Evolutionary conservation across 1,140 invertebrate genomes (phyloP), one percentile per base, ranked within the genome.

Genomic region (Planococcus citri): DNA sequence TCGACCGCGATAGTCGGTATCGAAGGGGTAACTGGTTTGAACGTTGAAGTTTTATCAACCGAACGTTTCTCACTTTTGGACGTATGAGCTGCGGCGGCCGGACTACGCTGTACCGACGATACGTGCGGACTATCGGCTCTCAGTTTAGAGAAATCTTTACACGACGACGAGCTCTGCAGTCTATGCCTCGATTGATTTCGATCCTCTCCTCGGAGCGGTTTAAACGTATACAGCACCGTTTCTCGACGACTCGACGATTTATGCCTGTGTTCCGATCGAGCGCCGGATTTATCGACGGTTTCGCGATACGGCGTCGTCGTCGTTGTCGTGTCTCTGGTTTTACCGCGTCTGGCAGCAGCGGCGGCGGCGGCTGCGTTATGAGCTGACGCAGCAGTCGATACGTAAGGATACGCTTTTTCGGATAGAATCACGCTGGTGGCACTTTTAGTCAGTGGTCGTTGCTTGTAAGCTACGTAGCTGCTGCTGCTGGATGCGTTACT

Each of bases 351-450:
- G 2, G 2, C 2, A 1, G 70, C 67, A 51, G 27, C 29, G 0
- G 70, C 57, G 58, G 25, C 60, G 0, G 70, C 68, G 61, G 29
- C 29, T n/a, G n/a, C n/a, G n/a, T n/a, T n/a, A n/a, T n/a, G n/a
- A n/a, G n/a, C n/a, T n/a, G n/a, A n/a, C 0, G 70, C 57, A 51
- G 27, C 64, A 0, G 68, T 57, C 37, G 76, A 33, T 2, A 82
- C 81, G 74, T 86, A 88, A 0, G 86, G 85, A 69, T 87, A 84
- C 0, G 86, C 83, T 75, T 86, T 87, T 73, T 88, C 86, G 70
- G 83, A 83, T 0, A 90, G 81, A 1, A 84, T 68, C 14, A 85
- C 78, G 0, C 84, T 83, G 1, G 86, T 88, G 17, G 86, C 82
- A 75, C 83, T 85, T 73, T 83, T 80, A 73, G 82, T 78, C 4